These are phyloP conservation scores for Enteromius unitaeniatus DNA, from an alignment of 2,797 vertebrate species.

Conservation along the genomic window DNA sequence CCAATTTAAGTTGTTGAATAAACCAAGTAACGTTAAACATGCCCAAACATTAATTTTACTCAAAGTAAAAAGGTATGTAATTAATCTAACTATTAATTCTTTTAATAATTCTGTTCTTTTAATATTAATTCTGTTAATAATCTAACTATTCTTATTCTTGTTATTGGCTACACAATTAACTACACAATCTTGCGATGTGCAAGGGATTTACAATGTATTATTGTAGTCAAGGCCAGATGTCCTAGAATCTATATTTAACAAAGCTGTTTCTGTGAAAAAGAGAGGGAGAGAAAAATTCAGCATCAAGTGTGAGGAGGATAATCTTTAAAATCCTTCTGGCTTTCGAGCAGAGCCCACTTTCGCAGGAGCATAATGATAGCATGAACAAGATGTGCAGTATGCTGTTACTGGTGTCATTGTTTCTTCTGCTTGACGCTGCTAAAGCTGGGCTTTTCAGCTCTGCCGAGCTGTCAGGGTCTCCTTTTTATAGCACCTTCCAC, in stretches of 20 bases:
- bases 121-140: not conserved
- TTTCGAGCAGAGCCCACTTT: constrained; percentile 61
- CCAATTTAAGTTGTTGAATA: not conserved
- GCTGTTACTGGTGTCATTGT: constrained; percentile 52
- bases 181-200: constrained; percentile 30
- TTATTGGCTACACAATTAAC: not conserved
- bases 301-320: constrained; percentile 67
- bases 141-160: not conserved
- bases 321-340: constrained; percentile 70
- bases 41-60: not conserved
- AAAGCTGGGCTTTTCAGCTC: constrained; percentile 65
- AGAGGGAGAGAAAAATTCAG: constrained; percentile 53
- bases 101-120: too few species aligned
- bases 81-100: not conserved
- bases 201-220: constrained; percentile 51
- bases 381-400: constrained; percentile 62
- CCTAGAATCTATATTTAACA: constrained; percentile 55
- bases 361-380: constrained; percentile 65
- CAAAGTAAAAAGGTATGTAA: not conserved
- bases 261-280: constrained; percentile 43
- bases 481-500: constrained; percentile 58
- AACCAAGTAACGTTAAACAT: not conserved
- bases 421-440: constrained; percentile 36
- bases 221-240: constrained; percentile 60
- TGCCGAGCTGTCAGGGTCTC: constrained; percentile 52